A percentile compares a stretch with the other conserved stretches of the same genome.
phyloP scores from a whole-genome alignment of 1,140 invertebrate genomes.

The Pseudobourletiella spinata region DNA sequence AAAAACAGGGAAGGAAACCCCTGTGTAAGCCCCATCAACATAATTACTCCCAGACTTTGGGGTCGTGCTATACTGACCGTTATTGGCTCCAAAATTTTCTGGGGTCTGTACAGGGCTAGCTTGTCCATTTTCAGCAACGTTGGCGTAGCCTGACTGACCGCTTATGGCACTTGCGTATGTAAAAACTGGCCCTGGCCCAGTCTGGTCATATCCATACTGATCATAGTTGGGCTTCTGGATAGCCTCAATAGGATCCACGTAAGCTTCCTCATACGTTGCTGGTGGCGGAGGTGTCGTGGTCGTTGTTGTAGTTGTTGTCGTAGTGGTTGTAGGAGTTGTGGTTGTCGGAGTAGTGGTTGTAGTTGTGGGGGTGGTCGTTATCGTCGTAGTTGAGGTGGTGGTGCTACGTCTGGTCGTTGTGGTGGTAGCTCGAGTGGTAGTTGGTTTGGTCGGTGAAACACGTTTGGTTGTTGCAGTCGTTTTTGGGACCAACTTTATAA shows the following conservation, averaged over 20 bases:
- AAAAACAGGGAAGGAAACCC: constrained; percentile 19
- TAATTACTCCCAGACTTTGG: no score
- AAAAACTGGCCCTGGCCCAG: neutral
- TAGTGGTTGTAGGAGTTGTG: neutral
- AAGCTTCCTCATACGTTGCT: neutral
- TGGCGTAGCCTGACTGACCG: neutral
- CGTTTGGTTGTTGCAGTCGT: neutral
- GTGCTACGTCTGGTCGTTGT: constrained; percentile 4
- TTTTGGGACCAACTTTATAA: neutral
- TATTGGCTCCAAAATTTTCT: no score
- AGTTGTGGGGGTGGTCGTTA: constrained; percentile 10
- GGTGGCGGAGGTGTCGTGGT: neutral
- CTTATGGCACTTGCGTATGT: neutral
- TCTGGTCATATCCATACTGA: neutral
- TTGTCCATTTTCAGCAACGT: no score
- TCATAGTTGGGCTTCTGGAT: neutral
- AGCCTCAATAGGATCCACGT: neutral
- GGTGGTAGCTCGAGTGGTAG: constrained; percentile 4
- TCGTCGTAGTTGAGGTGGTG: constrained; percentile 1
- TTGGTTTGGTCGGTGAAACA: neutral
- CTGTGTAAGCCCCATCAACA: constrained; percentile 4
- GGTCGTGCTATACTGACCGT: no score
- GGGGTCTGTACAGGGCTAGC: no score
- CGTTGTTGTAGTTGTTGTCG: constrained; percentile 4
- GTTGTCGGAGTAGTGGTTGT: constrained; percentile 15